Conservation (phyloP, 2,113 vertebrate species). For the Chlamydotis undulata region DNA sequence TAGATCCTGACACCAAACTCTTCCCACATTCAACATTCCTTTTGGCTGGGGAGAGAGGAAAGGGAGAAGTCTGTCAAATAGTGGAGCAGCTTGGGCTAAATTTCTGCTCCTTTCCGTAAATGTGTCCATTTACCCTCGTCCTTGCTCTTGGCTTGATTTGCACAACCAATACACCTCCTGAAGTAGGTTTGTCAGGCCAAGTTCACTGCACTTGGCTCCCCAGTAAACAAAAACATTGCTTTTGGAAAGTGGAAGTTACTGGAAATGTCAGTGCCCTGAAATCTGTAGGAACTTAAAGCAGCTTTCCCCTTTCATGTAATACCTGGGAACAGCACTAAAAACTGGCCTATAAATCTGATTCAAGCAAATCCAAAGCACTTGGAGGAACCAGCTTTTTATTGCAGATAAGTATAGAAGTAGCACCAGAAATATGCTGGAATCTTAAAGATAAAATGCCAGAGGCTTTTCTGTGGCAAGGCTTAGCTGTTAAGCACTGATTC, state of each 20-base stretch:
- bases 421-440: conserved; percentile 33
- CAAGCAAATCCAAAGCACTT: conserved; percentile 52
- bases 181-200: not conserved
- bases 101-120: not conserved
- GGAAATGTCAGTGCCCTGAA: not conserved
- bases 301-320: conserved; percentile 20
- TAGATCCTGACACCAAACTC: not conserved
- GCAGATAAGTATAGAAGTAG: conserved; percentile 65
- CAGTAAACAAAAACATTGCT: not conserved
- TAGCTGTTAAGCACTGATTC: conserved; percentile 11
- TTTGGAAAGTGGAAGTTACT: conserved; percentile 38
- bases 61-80: not conserved
- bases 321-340: conserved; percentile 30
- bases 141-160: not conserved
- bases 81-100: not conserved
- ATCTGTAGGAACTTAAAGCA: not conserved
- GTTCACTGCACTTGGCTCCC: not conserved
- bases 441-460: conserved; percentile 55
- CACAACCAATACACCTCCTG: not conserved
- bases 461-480: conserved; percentile 38
- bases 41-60: not conserved
- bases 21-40: not conserved
- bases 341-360: conserved; percentile 56
- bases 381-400: conserved; percentile 53
- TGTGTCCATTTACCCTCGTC: not conserved